These are phyloP conservation scores for Armadillidium nasatum DNA, from an alignment of 1,140 invertebrate genomes.

Conservation along the genomic window DNA sequence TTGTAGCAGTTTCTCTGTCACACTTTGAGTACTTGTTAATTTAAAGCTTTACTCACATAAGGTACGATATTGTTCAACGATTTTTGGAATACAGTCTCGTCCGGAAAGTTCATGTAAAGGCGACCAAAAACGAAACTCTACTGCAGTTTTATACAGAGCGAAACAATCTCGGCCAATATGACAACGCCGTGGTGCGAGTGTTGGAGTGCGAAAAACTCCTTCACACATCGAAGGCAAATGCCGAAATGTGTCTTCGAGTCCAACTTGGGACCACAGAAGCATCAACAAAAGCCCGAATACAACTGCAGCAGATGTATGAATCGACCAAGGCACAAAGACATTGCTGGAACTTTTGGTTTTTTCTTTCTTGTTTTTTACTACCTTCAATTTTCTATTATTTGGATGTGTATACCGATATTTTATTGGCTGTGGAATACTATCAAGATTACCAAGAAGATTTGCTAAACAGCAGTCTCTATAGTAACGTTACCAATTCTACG, in stretches of 20 bases:
- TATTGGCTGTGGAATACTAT: conserved; percentile 42
- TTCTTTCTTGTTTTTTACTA: conserved; percentile 42
- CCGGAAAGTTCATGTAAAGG: conserved; percentile 38
- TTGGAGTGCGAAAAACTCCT: conserved; percentile 42
- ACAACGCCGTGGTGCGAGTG: conserved; percentile 43
- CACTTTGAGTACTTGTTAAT: too few relatives aligned
- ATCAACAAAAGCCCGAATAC: conserved; percentile 37
- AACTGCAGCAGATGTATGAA: conserved; percentile 44
- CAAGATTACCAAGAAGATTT: conserved; percentile 25
- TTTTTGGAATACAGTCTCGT: conserved; percentile 44
- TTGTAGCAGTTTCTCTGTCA: too few relatives aligned
- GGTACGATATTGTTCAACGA: conserved; percentile 44
- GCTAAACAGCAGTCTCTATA: neutral
- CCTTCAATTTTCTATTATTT: conserved; percentile 44
- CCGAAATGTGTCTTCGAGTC: conserved; percentile 42
- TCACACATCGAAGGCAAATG: conserved; percentile 33
- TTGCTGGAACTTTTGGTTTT: conserved; percentile 45
- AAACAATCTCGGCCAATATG: conserved; percentile 43
- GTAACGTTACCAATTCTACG: too few relatives aligned
- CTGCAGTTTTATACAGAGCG: conserved; percentile 43
- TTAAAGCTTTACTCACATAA: conserved; percentile 21
- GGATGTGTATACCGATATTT: conserved; percentile 43
- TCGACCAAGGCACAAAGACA: conserved; percentile 41
- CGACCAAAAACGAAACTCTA: conserved; percentile 42
- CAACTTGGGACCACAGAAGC: conserved; percentile 43